Evolutionary conservation across 2,888 invertebrate genomes (phyloP).

Genomic region (Sinhomidia bicolor): DNA sequence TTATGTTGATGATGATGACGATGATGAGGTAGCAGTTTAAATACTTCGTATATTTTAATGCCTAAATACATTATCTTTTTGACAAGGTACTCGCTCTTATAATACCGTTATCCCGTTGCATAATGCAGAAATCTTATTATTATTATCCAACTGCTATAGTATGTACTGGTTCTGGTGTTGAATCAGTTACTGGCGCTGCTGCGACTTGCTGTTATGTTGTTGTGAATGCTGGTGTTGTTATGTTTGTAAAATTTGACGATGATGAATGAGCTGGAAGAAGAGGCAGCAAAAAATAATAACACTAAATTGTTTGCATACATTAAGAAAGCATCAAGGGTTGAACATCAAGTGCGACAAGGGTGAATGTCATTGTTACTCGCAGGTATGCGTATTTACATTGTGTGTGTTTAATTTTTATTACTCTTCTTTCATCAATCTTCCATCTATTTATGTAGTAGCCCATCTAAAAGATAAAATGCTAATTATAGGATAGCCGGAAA

Average conservation of each 20-base stretch:
- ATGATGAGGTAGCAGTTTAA: no score
- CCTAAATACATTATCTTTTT: not conserved
- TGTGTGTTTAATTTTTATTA: not conserved
- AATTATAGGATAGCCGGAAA: not conserved
- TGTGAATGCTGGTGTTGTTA: no score
- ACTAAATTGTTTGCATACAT: no score
- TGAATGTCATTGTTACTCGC: not conserved
- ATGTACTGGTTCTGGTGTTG: not conserved
- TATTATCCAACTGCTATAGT: no score
- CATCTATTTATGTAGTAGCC: not conserved
- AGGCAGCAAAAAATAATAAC: not conserved
- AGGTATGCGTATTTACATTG: not conserved
- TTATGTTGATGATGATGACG: no score
- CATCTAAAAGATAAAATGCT: not conserved
- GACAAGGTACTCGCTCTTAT: slow-evolving; percentile 1
- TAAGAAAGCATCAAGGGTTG: not conserved
- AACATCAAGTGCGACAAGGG: not conserved
- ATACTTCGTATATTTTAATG: not conserved
- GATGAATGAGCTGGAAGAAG: not conserved
- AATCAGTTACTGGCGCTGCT: not conserved
- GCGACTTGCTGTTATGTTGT: not conserved
- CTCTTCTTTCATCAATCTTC: not conserved
- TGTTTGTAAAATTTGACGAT: not conserved
- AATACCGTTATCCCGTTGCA: no score
- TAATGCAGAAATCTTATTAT: no score